A percentile compares a stretch with the other conserved stretches of the same genome.
phyloP scores from a whole-genome alignment of 2,888 invertebrate genomes.

The Lymantria dispar region DNA sequence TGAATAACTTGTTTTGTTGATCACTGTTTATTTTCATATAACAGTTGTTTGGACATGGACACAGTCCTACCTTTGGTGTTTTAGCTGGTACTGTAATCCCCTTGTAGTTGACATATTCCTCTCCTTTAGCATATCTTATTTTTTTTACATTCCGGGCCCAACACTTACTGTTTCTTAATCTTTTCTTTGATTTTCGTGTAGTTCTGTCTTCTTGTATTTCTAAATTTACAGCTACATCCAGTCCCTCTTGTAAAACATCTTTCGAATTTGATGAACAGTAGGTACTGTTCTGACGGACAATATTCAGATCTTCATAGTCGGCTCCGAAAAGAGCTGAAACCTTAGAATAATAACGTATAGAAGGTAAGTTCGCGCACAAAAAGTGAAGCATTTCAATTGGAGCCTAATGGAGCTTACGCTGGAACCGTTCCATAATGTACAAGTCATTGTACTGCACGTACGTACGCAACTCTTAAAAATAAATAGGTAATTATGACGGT shows the following conservation, averaged over 20 bases:
- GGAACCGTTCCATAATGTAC: too few relatives aligned
- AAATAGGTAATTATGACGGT: too few relatives aligned
- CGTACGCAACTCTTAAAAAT: too few relatives aligned
- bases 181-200: constrained; percentile 6
- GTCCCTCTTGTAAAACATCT: not conserved
- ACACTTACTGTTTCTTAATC: constrained; percentile 4
- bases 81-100: constrained; percentile 8
- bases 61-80: constrained; percentile 9
- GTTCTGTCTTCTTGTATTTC: not conserved
- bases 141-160: constrained; percentile 9
- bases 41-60: constrained; percentile 11
- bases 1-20: constrained; percentile 11
- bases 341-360: too few relatives aligned
- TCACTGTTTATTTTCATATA: constrained; percentile 10
- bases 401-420: too few relatives aligned
- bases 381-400: too few relatives aligned
- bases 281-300: constrained; percentile 4
- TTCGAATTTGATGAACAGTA: constrained; percentile 5
- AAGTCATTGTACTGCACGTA: too few relatives aligned
- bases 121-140: constrained; percentile 5
- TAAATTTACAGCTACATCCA: not conserved
- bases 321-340: constrained; percentile 6
- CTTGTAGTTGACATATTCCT: constrained; percentile 10
- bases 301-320: constrained; percentile 11
- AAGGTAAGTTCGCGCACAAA: too few relatives aligned